Conservation (phyloP, 2,888 invertebrate species). For the Lysandra bellargus region DNA sequence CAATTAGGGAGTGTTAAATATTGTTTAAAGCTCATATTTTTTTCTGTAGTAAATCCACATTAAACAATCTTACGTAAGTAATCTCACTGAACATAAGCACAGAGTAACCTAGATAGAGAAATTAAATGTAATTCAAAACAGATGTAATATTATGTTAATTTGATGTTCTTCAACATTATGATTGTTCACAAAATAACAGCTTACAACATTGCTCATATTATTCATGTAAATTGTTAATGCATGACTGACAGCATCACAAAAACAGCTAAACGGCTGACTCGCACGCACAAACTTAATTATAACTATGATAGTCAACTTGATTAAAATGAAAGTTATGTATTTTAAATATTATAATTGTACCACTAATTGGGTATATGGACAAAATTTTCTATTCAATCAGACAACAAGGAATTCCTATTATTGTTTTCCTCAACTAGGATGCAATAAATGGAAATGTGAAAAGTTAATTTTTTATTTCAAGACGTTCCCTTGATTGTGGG, state of each 20-base stretch:
- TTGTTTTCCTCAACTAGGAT: no score
- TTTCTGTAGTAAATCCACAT: no score
- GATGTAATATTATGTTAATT: not conserved
- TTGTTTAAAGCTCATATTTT: no score
- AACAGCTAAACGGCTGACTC: not conserved
- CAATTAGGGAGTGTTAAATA: no score
- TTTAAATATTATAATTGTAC: not conserved
- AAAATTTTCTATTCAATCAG: not conserved
- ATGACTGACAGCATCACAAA: constrained; percentile 22
- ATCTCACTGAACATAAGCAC: not conserved
- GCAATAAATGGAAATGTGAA: no score
- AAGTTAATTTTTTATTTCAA: no score
- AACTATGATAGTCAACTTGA: not conserved
- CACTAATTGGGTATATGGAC: not conserved
- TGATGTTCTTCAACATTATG: not conserved
- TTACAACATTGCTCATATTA: not conserved
- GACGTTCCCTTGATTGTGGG: no score
- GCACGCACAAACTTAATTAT: constrained; percentile 13
- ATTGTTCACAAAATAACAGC: constrained; percentile 13
- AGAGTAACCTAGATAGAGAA: not conserved
- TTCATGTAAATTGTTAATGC: constrained; percentile 22
- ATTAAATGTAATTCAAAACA: not conserved
- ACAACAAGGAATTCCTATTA: not conserved
- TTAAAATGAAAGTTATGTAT: constrained; percentile 24
- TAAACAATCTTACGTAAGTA: not conserved